Percentiles rank a stretch among this genome's conserved stretches.
Conservation (phyloP, 92 coral and sea anemone genomes). For the Siderastrea siderea region DNA sequence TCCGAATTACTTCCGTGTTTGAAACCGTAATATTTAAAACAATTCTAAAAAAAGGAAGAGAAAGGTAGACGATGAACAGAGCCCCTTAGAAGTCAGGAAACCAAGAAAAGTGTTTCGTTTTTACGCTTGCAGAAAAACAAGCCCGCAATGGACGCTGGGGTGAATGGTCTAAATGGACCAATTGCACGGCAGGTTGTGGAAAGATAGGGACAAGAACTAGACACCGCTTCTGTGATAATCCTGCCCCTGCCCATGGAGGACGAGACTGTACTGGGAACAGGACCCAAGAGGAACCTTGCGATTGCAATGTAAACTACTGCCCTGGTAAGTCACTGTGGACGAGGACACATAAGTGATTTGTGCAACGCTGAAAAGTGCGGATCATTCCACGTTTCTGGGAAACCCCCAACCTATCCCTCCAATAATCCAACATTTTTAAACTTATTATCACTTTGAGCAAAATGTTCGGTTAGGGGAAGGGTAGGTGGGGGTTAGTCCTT, state of each 20-base stretch:
- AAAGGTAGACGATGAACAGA: too few relatives aligned
- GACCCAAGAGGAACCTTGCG: slow-evolving; percentile 9
- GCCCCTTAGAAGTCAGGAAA: neutral
- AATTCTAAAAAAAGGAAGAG: too few relatives aligned
- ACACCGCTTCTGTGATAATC: slow-evolving; percentile 44
- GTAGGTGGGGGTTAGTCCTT: too few relatives aligned
- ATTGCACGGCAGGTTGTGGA: slow-evolving; percentile 41
- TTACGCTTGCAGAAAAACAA: slow-evolving; percentile 16
- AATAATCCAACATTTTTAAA: too few relatives aligned
- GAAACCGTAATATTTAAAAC: too few relatives aligned
- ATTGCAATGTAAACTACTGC: slow-evolving; percentile 31
- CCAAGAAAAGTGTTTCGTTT: neutral
- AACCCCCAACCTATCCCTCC: too few relatives aligned
- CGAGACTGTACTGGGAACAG: slow-evolving; percentile 20
- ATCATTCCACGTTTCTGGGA: too few relatives aligned
- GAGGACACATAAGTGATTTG: neutral
- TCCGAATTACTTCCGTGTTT: too few relatives aligned
- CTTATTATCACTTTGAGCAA: too few relatives aligned
- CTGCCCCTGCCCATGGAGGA: slow-evolving; percentile 37
- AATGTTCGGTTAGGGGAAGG: too few relatives aligned
- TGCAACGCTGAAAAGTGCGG: too few relatives aligned
- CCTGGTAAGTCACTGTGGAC: slow-evolving; percentile 11
- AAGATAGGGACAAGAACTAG: slow-evolving; percentile 11
- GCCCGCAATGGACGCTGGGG: slow-evolving; percentile 37
- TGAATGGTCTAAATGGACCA: slow-evolving; percentile 51